Percentiles rank a stretch among this genome's conserved stretches.
Evolutionary conservation across 2,888 invertebrate species (phyloP).

Genomic region (Sclerodermus sp.): DNA sequence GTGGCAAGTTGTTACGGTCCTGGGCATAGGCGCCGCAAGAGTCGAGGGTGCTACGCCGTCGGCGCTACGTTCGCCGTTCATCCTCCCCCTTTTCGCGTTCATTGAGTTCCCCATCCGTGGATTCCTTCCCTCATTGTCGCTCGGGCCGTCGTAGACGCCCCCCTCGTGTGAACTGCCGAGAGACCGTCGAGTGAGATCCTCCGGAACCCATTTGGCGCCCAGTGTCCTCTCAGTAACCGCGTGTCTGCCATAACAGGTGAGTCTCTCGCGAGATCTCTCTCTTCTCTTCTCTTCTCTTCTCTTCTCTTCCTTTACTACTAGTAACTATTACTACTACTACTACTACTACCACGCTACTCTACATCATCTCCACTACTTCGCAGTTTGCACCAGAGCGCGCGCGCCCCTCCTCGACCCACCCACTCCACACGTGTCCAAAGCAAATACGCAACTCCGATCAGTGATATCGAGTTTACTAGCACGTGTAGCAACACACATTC

Average conservation of each 20-base stretch:
- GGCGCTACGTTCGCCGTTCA: slow-evolving; percentile 28
- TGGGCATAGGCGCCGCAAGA: background rate
- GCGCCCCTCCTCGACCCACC: slow-evolving; percentile 18
- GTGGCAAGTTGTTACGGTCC: slow-evolving; percentile 32
- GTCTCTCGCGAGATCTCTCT: no score
- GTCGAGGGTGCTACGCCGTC: slow-evolving; percentile 18
- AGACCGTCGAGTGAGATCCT: no score
- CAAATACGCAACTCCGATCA: slow-evolving; percentile 22
- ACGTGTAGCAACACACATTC: slow-evolving; percentile 4
- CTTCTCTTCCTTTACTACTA: no score
- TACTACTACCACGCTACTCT: no score
- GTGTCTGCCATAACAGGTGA: no score
- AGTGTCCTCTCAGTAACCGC: no score
- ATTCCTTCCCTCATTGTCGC: slow-evolving; percentile 27
- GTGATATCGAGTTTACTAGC: slow-evolving; percentile 15
- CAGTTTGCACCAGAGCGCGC: no score
- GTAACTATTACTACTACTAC: no score
- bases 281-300: no score
- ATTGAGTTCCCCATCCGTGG: slow-evolving; percentile 32
- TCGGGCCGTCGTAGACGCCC: slow-evolving; percentile 18
- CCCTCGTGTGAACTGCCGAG: slow-evolving; percentile 10
- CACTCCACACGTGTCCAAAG: slow-evolving; percentile 6
- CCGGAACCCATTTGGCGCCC: no score
- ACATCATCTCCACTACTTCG: no score
- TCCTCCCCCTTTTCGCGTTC: slow-evolving; percentile 40